Base-by-base conservation (phyloP, 2,113 vertebrate genomes). In the Pelusios castaneus region DNA sequence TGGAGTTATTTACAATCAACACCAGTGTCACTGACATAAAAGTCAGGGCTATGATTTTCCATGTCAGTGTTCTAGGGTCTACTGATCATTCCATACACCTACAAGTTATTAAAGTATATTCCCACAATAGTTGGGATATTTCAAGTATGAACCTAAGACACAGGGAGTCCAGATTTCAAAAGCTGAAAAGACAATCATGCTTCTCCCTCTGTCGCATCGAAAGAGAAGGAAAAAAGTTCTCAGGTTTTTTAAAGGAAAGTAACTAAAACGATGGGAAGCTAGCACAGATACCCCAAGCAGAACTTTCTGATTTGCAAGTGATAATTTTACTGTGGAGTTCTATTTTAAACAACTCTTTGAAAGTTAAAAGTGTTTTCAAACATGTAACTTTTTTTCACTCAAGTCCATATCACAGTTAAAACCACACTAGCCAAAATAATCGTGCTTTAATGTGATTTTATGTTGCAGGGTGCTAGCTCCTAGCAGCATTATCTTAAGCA, bases 171-270 rank as follows among this genome's bases (percentile, higher is more conserved):
- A 95, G 91, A 90, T 89, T 97, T 80, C 45, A 82, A 76, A 91
- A 87, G 92, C 94, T 90, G 82, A 87, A 92, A 95, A 95, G 84
- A 88, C 88, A 96, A 87, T 17, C 94, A 82, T 80, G 94, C 58
- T 94, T 56, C 25, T 45, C 73, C 14, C 92, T 94, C 84, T 92
- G 90, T 91, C 94, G 96, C 94, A 96, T 91, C 92, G 90, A 90
- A 92, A 92, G 31, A 87, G 89, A 92, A 97, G 58, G 34, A 56
- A 95, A 96, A 94, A 96, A 94, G 88, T 94, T 96, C 92, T 94
- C 92, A 6, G 54, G 88, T 96, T 96, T n/a, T 95, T 95, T 13
- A 43, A 92, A 92, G 93, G 56, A 93, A 91, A 96, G 93, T 80
- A 43, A 41, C 76, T 91, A 92, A 94, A 96, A 91, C 86, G 86